Base-by-base conservation (phyloP, 2,113 vertebrate genomes). In the Ancistrus triradiatus region DNA sequence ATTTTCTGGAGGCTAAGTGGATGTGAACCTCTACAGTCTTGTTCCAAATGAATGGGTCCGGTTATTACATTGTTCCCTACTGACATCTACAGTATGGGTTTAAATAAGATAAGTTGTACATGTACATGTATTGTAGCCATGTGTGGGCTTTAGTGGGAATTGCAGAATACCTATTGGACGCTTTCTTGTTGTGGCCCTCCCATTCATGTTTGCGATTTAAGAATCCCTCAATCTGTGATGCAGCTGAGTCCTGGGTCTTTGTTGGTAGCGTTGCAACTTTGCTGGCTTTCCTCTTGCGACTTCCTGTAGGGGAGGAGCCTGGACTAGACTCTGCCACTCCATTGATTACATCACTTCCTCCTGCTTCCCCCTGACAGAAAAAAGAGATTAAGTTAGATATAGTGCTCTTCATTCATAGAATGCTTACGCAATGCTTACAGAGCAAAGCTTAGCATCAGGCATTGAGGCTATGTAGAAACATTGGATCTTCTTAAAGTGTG, bases 151-250 rank as follows among this genome's bases (percentile, higher is more conserved):
- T 18, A 24, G n/a, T 15, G 10, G 24, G 21, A 10, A 42, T 7
- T 17, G 21, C 25, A 43, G 19, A 13, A 10, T 74, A 97, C 95
- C 95, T 95, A 91, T 89, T 98, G 0, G 95, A 95, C 1, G 95
- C 95, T 77, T 98, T 98, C 83, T 98, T 98, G 80, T 90, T 98
- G 77, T 91, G 94, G 1, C 90, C 89, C 81, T 98, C 95, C 93
- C 92, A 96, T 66, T 98, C 95, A 0, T 97, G 95, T 47, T 98
- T 98, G 76, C 95, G 92, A 68, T 97, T 90, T 53, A 98, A 81
- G 70, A 92, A 83, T 51, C 92, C 93, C 72, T 98, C 95, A 76
- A 93, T 86, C 83, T 91, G 93, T 11, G 89, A 89, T 0, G 87
- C 77, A 18, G 89, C 83, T 0, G 77, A 76, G 46, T 93, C 93